Percentiles rank a stretch among this genome's conserved stretches.
These are phyloP conservation scores for Cercopithecus mona DNA, from an alignment of 2,113 vertebrate species.

Conservation along the genomic window DNA sequence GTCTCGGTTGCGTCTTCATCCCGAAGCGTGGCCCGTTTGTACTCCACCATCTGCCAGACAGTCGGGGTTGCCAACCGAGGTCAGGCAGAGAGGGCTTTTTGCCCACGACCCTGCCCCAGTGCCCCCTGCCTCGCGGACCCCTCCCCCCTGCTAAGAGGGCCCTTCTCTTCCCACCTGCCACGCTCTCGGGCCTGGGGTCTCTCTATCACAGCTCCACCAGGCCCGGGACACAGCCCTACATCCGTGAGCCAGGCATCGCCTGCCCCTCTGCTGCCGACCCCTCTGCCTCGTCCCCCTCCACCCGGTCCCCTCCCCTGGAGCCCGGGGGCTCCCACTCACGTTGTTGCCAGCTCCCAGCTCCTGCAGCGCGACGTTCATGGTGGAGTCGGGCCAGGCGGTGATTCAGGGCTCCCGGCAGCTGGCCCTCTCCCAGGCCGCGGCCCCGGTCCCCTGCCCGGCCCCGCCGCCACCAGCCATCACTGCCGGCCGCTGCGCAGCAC, in stretches of 20 bases:
- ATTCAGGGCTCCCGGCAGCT: conserved; percentile 54
- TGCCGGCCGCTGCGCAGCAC: not conserved
- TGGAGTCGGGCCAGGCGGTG: conserved; percentile 62
- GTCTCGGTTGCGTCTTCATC: conserved; percentile 92
- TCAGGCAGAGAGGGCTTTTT: not conserved
- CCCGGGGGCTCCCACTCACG: conserved; percentile 57
- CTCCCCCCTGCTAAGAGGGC: not conserved
- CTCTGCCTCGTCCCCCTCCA: not conserved
- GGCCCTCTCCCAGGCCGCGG: not conserved
- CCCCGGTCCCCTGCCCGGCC: not conserved
- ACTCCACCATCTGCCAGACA: conserved; percentile 93
- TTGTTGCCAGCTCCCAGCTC: conserved; percentile 80
- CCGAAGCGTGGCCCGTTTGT: conserved; percentile 94
- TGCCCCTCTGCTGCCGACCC: not conserved
- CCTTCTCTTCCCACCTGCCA: not conserved
- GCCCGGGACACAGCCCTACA: not conserved
- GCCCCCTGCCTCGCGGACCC: not conserved
- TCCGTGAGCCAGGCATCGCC: not conserved
- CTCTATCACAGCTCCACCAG: not conserved
- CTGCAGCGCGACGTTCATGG: conserved; percentile 85
- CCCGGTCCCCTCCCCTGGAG: not conserved
- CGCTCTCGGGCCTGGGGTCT: not conserved
- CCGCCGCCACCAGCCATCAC: conserved; percentile 16
- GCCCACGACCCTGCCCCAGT: not conserved
- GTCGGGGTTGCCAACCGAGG: conserved; percentile 37